Base-by-base conservation (phyloP, 2,797 vertebrate genomes). In the Myotis planiceps region DNA sequence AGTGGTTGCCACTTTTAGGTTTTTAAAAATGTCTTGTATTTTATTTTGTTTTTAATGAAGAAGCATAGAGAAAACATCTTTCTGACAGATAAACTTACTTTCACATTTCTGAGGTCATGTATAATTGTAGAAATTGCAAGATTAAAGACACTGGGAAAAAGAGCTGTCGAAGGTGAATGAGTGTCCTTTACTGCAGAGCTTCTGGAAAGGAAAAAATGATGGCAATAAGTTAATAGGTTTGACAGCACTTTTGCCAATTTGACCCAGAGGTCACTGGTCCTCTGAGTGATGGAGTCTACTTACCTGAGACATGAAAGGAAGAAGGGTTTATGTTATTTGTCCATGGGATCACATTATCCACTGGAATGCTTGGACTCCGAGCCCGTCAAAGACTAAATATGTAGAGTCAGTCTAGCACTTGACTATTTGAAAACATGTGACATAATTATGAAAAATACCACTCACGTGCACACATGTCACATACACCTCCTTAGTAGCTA, bases 281-380 rank as follows among this genome's bases (percentile, higher is more conserved):
- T 82, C 3, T 87, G 47, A 88, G 39, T 80, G 37, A 85, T 78
- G 55, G 82, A 69, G 34, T 82, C 83, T 90, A 12, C 82, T 92
- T 86, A 34, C 6, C 58, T 78, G 3, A 96, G 34, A 6, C 87
- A 90, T 95, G 55, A 81, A 90, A 92, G 2, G 1, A 39, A 83
- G 39, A 47, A 87, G 12, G 0, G 0, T 92, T 95, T 86, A 27
- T 37, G 47, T 13, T 63, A 66, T 78, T 95, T 86, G 2, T 42
- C 23, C 34, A 6, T 90, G 34, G n/a, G 94, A 94, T 96, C 9
- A 82, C 5, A 34, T 85, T 97, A 79, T 85, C 66, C 55, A 58
- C 18, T 29, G 47, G 16, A 83, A 79, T 83, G 49, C 58, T 21
- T 90, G 39, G 51, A 58, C 78, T 90, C 13, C 39, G 65, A 69